Conservation (phyloP, 2,113 vertebrate genomes). For the Brienomyrus brachyistius region DNA sequence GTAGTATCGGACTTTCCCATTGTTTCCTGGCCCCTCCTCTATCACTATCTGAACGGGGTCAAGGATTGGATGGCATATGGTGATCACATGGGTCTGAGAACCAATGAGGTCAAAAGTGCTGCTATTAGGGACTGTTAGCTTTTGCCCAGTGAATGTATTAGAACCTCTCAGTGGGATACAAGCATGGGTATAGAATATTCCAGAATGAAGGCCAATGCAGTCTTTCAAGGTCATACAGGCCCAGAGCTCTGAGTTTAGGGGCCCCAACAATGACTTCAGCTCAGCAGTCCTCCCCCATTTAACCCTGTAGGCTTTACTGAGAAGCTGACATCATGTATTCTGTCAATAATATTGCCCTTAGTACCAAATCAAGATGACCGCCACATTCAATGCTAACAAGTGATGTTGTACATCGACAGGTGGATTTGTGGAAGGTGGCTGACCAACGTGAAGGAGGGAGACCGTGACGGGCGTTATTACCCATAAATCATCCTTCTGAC, state of each 20-base stretch:
- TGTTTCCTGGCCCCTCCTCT: not conserved
- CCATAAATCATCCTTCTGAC: not conserved
- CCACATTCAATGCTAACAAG: not conserved
- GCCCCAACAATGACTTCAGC: not conserved
- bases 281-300: not conserved
- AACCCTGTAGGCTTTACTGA: not conserved
- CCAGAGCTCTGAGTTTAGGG: not conserved
- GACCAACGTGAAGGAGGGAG: not conserved
- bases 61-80: not conserved
- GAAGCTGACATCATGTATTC: not conserved
- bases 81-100: not conserved
- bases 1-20: not conserved
- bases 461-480: not conserved
- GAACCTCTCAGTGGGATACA: not conserved
- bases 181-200: not conserved
- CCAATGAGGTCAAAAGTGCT: not conserved
- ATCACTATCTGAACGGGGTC: not conserved
- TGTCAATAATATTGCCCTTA: not conserved
- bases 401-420: not conserved
- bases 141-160: not conserved
- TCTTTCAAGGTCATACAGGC: not conserved
- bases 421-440: not conserved
- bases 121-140: not conserved
- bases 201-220: not conserved
- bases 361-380: not conserved